Evolutionary conservation across 2,888 invertebrate species (phyloP), one percentile per base, ranked within the genome.

Genomic region (Cheilosia urbana): DNA sequence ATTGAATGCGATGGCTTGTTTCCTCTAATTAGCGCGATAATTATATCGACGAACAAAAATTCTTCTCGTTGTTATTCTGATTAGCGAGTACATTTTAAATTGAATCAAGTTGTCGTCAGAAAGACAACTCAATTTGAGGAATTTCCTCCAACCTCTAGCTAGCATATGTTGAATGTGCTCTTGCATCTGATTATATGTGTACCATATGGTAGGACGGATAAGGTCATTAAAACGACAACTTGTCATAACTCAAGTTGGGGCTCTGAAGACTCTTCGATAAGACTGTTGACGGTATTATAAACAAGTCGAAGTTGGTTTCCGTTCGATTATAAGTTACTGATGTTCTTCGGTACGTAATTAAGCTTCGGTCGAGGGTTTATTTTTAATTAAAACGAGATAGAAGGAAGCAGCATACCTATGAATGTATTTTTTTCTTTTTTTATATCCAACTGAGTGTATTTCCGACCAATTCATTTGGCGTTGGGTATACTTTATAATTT

Each of bases 361-460:
- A 83, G 73, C 51, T 73, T 79, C 42, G 62, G 55, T 19, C 65
- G 51, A 65, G 68, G 73, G 68, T 49, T 73, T 71, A 45, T 73
- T 73, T 83, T 83, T 83, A 83, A 83, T 83, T 83, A 83, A 83
- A 83, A 60, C 40, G 60, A 66, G 55, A 72, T 53, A 65, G 62
- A 66, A 17, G 34, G 37, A 51, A 45, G 53, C 15, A 60, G 49
- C 60, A 55, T 75, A 68, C 47, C 47, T 57, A 30, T 51, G 45
- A 7, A 27, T 21, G n/a, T 21, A 15, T 5, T 15, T 47, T 47
- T 58, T 17, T 27, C 30, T 30, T 37, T 72, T 34, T 49, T 51
- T 62, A 68, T 76, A 76, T 68, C 76, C 76, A 68, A 15, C 65
- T 37, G 69, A 27, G 69, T 40, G 45, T 60, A 30, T 34, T 76